These are phyloP conservation scores for Acleris sparsana DNA, from an alignment of 2,888 invertebrate genomes.

Conservation along the genomic window DNA sequence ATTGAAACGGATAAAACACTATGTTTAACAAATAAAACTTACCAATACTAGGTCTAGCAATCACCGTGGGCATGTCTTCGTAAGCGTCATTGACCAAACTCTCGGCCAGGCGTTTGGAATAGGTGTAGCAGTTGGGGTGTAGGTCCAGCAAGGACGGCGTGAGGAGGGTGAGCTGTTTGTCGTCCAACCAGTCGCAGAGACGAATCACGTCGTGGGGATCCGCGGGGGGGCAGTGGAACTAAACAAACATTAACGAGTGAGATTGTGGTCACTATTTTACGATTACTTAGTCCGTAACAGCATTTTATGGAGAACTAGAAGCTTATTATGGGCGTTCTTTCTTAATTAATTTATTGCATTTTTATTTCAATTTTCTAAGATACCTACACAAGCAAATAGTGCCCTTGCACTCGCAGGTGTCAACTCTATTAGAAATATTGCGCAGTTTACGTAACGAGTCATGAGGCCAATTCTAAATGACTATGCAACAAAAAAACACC, in stretches of 20 bases:
- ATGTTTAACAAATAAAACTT: conserved; percentile 52
- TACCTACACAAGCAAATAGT: not conserved
- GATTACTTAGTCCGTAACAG: not conserved
- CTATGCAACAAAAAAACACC: not conserved
- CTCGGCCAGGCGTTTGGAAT: conserved; percentile 96
- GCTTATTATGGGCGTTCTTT: too few relatives aligned
- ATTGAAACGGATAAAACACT: not conserved
- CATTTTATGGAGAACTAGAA: not conserved
- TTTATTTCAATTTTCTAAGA: not conserved
- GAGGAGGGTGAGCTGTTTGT: conserved; percentile 85
- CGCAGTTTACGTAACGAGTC: not conserved
- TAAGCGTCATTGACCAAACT: conserved; percentile 90
- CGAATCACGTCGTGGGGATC: conserved; percentile 89
- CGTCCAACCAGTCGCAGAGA: conserved; percentile 88
- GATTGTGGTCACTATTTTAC: not conserved
- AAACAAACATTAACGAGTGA: not conserved
- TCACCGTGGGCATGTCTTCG: conserved; percentile 89
- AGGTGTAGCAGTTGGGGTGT: conserved; percentile 97
- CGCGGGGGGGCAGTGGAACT: conserved; percentile 88
- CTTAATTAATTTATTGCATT: not conserved
- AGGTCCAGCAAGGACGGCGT: conserved; percentile 87
- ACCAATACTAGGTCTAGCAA: conserved; percentile 97
- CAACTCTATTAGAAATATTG: not conserved
- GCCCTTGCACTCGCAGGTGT: not conserved
- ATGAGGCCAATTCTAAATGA: conserved; percentile 1